These are phyloP conservation scores for Cryptus viduatorius DNA, from an alignment of 2,888 invertebrate species.

Conservation along the genomic window DNA sequence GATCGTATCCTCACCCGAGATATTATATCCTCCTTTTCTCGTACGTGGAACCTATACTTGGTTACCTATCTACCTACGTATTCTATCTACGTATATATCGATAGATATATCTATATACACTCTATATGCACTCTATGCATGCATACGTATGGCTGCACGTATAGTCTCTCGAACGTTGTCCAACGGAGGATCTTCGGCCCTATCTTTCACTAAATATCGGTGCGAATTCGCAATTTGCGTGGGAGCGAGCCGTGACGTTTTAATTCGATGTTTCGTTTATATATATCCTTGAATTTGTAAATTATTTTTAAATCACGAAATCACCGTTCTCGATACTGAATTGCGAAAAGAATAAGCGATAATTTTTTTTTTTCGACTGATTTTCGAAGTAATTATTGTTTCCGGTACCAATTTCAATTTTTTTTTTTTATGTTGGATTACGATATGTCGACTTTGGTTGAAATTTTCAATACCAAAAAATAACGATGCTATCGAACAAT, in stretches of 20 bases:
- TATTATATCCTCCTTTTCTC: constrained; percentile 65
- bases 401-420: too few species aligned
- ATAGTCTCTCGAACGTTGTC: not conserved
- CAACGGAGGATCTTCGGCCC: constrained; percentile 3
- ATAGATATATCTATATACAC: not conserved
- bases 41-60: constrained; percentile 58
- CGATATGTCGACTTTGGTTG: too few species aligned
- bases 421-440: too few species aligned
- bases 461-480: too few species aligned
- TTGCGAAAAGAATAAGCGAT: too few species aligned
- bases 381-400: too few species aligned
- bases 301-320: not conserved
- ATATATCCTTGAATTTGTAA: not conserved
- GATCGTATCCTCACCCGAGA: constrained; percentile 67
- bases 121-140: not conserved
- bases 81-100: constrained; percentile 19
- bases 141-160: not conserved
- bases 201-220: constrained; percentile 31
- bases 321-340: not conserved
- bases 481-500: too few species aligned
- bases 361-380: too few species aligned
- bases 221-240: constrained; percentile 60
- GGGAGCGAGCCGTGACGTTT: constrained; percentile 62
- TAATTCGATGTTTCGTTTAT: constrained; percentile 58
- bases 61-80: constrained; percentile 43